Conservation (phyloP, 1,140 invertebrate species). For the Zeugodacus cucurbitae region DNA sequence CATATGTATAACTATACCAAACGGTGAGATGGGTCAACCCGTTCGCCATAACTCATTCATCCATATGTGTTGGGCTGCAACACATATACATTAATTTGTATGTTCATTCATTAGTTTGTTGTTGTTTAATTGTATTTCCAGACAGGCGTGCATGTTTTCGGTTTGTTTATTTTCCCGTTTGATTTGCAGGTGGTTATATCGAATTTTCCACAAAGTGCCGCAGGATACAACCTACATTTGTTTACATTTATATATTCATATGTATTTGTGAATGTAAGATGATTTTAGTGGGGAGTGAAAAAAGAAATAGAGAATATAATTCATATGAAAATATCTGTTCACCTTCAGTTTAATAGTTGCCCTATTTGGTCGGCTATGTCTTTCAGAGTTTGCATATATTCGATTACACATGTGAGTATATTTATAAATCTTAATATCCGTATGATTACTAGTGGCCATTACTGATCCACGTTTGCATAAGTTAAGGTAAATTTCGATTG, state of each 20-base stretch:
- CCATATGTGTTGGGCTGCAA: not conserved
- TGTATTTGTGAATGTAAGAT: not conserved
- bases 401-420: not conserved
- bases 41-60: not conserved
- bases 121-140: not conserved
- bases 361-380: not conserved
- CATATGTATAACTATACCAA: not conserved
- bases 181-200: not conserved
- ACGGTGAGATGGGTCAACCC: not conserved
- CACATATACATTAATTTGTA: not conserved
- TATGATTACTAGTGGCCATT: not conserved
- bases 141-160: not conserved
- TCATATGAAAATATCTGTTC: not conserved
- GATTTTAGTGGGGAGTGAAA: not conserved
- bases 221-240: too few species aligned
- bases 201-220: not conserved
- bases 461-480: not conserved
- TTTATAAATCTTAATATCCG: not conserved
- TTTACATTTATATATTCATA: too few species aligned
- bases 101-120: not conserved
- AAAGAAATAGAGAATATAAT: not conserved
- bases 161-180: slow-evolving; percentile 22
- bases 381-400: not conserved
- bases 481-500: not conserved
- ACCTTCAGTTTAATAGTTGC: not conserved